These are phyloP conservation scores for Diacarnus erythraeanus DNA, from an alignment of 37 sponge, comb jelly and placozoan species.

Conservation along the genomic window DNA sequence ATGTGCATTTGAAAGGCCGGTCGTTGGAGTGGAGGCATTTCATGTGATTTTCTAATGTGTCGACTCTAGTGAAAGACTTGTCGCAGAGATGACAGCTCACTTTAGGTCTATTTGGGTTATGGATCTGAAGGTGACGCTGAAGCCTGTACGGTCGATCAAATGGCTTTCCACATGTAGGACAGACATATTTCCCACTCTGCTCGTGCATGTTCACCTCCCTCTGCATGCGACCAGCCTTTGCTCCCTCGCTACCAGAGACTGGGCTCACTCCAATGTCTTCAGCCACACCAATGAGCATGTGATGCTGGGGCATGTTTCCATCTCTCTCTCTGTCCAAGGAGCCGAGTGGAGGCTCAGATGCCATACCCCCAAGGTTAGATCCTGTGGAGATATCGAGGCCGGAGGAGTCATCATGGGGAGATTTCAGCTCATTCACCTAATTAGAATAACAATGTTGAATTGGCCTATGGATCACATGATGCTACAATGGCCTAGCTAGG, in stretches of 20 bases:
- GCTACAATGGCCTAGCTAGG: no score
- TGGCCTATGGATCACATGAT: no score
- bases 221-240: background rate
- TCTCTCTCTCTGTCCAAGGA: background rate
- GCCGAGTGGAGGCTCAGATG: background rate
- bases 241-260: background rate
- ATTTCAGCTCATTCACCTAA: no score
- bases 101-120: constrained; percentile 65
- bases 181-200: background rate
- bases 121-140: constrained; percentile 55
- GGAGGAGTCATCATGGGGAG: no score
- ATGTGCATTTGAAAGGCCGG: constrained; percentile 43
- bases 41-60: constrained; percentile 60
- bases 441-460: no score
- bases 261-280: background rate
- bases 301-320: background rate
- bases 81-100: constrained; percentile 55
- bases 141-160: constrained; percentile 58
- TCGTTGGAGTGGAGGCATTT: constrained; percentile 57
- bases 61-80: constrained; percentile 44
- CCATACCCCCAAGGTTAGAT: background rate
- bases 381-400: background rate
- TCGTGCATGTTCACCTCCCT: background rate
- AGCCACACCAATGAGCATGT: background rate
- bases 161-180: constrained; percentile 51